phyloP scores from a whole-genome alignment of 2,797 vertebrate species.

The Premnoplex brunnescens region DNA sequence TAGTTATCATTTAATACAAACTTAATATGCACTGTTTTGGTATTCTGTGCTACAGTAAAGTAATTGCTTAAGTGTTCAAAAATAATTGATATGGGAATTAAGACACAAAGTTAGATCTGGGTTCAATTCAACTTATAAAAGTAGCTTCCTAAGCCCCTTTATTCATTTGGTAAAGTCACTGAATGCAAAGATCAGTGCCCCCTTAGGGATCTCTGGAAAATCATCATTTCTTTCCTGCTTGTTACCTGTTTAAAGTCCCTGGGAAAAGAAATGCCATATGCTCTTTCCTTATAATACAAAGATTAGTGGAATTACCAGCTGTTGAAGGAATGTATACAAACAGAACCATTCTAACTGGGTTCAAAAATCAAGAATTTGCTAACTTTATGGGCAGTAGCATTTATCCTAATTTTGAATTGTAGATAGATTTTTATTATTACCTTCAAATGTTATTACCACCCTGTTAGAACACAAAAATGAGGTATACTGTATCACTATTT shows the following conservation, averaged over 20 bases:
- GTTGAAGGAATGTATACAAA: background rate
- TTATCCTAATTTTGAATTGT: background rate
- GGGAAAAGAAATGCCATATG: background rate
- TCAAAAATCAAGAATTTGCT: background rate
- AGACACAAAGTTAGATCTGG: background rate
- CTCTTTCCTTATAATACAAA: background rate
- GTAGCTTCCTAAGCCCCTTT: background rate
- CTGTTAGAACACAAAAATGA: background rate
- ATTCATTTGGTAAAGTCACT: background rate
- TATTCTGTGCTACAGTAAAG: background rate
- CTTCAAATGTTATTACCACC: background rate
- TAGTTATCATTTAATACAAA: background rate
- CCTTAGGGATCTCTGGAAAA: background rate
- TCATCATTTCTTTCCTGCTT: background rate
- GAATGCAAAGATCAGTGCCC: background rate
- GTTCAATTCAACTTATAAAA: background rate
- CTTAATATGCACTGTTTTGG: background rate
- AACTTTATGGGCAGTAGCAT: background rate
- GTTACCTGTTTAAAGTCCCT: background rate
- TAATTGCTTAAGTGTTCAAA: background rate
- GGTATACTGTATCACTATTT: background rate
- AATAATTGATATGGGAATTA: background rate
- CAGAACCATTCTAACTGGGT: background rate
- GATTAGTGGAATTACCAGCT: background rate
- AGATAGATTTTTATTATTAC: background rate